Percentiles rank a stretch among this genome's conserved stretches.
phyloP scores from a whole-genome alignment of 2,113 vertebrate genomes.

The Stomatorhinus ivindoensis region DNA sequence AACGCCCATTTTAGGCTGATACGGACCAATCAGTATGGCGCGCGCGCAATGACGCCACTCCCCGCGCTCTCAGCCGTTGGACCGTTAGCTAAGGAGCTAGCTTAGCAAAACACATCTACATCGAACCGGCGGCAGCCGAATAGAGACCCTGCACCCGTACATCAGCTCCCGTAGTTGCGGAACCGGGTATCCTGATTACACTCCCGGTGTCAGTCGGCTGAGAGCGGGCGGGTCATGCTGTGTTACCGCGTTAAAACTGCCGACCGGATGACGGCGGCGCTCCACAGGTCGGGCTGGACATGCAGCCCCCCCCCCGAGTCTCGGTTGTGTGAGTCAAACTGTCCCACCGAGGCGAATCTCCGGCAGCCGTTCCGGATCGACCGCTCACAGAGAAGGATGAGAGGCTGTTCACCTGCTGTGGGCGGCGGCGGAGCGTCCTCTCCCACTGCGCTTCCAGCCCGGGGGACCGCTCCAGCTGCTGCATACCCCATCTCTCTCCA shows the following conservation, averaged over 20 bases:
- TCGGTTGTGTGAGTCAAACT: neutral
- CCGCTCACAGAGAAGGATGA: neutral
- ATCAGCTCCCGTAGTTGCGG: neutral
- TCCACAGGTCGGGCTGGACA: neutral
- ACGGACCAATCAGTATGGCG: neutral
- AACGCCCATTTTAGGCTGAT: neutral
- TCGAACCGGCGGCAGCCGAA: neutral
- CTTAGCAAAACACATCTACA: neutral
- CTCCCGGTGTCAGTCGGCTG: neutral
- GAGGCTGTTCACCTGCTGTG: neutral
- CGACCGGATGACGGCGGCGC: neutral
- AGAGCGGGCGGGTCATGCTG: neutral
- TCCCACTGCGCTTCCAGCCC: neutral
- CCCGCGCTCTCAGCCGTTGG: neutral
- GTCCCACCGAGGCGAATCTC: neutral
- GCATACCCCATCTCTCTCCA: neutral
- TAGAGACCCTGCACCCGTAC: neutral
- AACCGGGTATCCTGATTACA: neutral
- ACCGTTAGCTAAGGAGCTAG: neutral
- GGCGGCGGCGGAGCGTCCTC: neutral
- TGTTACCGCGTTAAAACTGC: neutral
- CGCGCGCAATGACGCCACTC: neutral
- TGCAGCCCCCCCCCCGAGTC: neutral
- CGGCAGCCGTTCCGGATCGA: neutral
- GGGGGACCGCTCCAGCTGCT: neutral